A percentile compares a stretch with the other conserved stretches of the same genome.
Conservation (phyloP, 2,888 invertebrate genomes). For the Drosophila nr. fundita region DNA sequence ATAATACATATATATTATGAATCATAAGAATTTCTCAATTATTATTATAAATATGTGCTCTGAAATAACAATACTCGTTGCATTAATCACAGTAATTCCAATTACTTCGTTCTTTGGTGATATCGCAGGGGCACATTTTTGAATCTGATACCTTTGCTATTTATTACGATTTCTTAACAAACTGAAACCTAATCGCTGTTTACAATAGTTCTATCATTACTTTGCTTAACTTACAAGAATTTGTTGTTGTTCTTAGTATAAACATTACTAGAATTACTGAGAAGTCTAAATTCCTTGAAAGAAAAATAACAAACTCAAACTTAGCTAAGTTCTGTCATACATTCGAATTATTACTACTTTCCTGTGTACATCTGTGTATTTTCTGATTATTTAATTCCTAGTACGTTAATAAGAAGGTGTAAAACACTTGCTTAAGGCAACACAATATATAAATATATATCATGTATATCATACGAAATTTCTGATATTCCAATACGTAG, state of each 20-base stretch:
- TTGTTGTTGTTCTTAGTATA: neutral
- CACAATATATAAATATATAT: neutral
- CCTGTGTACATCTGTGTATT: neutral
- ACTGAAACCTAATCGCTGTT: neutral
- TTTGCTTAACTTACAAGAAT: neutral
- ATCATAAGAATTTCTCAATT: constrained; percentile 22
- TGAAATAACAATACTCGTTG: neutral
- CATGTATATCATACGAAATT: neutral
- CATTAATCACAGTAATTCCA: neutral
- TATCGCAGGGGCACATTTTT: neutral
- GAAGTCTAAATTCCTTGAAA: neutral
- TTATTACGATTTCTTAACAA: neutral
- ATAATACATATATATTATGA: constrained; percentile 27
- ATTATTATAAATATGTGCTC: neutral
- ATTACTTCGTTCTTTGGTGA: neutral
- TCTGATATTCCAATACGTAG: neutral
- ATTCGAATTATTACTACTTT: neutral
- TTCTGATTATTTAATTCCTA: neutral
- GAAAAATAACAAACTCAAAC: neutral
- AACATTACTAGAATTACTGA: neutral
- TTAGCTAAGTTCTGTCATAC: neutral
- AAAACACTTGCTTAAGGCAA: neutral
- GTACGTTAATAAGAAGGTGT: neutral
- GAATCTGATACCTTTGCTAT: neutral
- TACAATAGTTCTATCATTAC: neutral